Base-by-base conservation (phyloP, 2,113 vertebrate genomes). In the Leptodactylus fuscus region DNA sequence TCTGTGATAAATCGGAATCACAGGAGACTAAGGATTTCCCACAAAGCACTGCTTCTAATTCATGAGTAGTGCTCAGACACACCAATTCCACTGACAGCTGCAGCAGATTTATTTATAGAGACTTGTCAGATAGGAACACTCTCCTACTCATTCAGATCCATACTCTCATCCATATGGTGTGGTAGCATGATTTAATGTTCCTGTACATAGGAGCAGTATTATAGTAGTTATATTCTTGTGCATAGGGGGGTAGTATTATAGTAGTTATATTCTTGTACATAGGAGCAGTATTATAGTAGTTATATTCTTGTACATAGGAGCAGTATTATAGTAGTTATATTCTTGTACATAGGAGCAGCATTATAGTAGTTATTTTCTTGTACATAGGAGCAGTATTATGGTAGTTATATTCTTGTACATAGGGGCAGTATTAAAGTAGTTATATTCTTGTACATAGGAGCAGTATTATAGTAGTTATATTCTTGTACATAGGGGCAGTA, bases 11-110 rank as follows among this genome's bases (percentile, higher is more conserved):
- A 46, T 73, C 8, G 53, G 81, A 82, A 49, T 55, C 81, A 73
- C n/a, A 48, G 67, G 48, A 77, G 48, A 53, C 27, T 12, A 11
- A 48, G 58, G 58, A 46, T 44, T 62, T 41, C 53, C 36, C 78
- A 49, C 15, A 34, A 69, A 34, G 62, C 80, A 81, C 8, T 53
- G 74, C 74, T 77, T 22, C 46, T 77, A 77, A 77, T 77, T 73
- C 70, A 73, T 46, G 22, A 44, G n/a, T 24, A 38, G 6, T 20
- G 18, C 7, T 20, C 65, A 69, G 65, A 69, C 65, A 67, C 62
- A 69, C 65, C 32, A 22, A 69, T 11, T 22, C 65, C 34, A 69
- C 65, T 38, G 65, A 38, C 65, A 69, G 65, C 65, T 69, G 65
- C 34, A 3, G 34, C 4, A 36, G 65, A 38, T 38, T 69, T 69